Conservation (phyloP, 1,140 invertebrate genomes). For the Lasioglossum baleicum region DNA sequence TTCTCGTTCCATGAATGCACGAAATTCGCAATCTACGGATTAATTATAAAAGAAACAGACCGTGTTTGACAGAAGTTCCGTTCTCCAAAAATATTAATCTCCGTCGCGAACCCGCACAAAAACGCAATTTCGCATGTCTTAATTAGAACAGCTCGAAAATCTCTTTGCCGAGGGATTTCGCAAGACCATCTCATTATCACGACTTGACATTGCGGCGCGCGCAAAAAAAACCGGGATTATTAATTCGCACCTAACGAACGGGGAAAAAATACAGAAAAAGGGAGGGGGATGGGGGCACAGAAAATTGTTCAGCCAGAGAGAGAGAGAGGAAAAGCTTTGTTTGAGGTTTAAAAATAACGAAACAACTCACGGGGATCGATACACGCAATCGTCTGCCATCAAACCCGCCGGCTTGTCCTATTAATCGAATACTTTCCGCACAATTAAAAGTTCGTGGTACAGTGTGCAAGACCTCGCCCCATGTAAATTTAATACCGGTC, state of each 20-base stretch:
- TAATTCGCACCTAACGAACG: neutral
- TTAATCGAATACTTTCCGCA: constrained; percentile 68
- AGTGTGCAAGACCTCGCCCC: constrained; percentile 36
- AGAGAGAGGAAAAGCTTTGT: neutral
- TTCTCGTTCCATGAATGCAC: no score
- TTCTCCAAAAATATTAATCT: no score
- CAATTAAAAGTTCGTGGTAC: constrained; percentile 60
- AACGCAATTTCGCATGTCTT: neutral
- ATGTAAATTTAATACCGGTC: constrained; percentile 57
- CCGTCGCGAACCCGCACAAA: neutral
- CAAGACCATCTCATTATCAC: neutral
- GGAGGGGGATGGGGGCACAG: no score
- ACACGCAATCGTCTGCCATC: constrained; percentile 34
- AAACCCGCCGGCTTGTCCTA: constrained; percentile 46
- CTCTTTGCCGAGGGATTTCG: neutral
- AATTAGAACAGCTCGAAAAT: neutral
- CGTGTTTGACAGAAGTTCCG: no score
- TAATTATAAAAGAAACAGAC: no score
- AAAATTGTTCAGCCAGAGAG: no score
- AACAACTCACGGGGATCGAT: constrained; percentile 38
- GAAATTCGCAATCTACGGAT: no score
- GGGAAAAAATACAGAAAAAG: no score
- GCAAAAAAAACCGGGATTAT: neutral
- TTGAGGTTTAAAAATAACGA: constrained; percentile 21
- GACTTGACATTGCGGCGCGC: neutral